Evolutionary conservation across 2,113 vertebrate species (phyloP), one percentile per base, ranked within the genome.

Genomic region (Eudyptes chrysolophus): DNA sequence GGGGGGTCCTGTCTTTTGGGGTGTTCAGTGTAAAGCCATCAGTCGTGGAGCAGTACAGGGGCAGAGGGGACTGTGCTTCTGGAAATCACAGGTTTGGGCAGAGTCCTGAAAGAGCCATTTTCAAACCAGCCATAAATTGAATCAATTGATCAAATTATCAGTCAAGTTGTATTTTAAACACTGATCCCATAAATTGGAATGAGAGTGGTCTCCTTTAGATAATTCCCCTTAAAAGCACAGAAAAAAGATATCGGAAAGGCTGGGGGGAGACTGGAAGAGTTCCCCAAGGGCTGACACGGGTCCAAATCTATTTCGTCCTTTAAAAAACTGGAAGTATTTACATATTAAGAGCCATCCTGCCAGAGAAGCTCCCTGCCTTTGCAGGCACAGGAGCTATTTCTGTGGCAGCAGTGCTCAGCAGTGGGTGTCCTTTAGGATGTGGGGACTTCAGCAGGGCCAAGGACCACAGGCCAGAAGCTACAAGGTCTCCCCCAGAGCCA

Each of bases 361-460:
- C 66, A 40, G 57, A 68, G 54, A 16, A 80, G 4, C 27, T 65
- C 83, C 36, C 38, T 21, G 38, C 11, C 55, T 75, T 34, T 13
- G 19, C 34, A 60, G 38, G 27, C 42, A 52, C 60, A 11, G 62
- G 66, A 54, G 19, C 32, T n/a, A 3, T 13, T 79, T 64, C 94
- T 49, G 25, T 2, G 4, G 26, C 44, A 69, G 62, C 29, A 64
- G 25, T 13, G 46, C 25, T 62, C 51, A 34, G 20, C 51, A 48
- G 30, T 0, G 1, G 6, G 13, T 11, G 7, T 52, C 40, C 58
- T 61, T 25, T 6, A 12, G 54, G 30, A 7, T 0, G 5, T 5
- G 34, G 24, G 11, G 30, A 4, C 48, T n/a, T 11, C 11, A 69
- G 51, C 34, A 44, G 42, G 57, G 11, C 64, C 17, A 4, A 13